These are phyloP conservation scores for Uropetala carovei DNA, from an alignment of 2,888 invertebrate species.

Conservation along the genomic window DNA sequence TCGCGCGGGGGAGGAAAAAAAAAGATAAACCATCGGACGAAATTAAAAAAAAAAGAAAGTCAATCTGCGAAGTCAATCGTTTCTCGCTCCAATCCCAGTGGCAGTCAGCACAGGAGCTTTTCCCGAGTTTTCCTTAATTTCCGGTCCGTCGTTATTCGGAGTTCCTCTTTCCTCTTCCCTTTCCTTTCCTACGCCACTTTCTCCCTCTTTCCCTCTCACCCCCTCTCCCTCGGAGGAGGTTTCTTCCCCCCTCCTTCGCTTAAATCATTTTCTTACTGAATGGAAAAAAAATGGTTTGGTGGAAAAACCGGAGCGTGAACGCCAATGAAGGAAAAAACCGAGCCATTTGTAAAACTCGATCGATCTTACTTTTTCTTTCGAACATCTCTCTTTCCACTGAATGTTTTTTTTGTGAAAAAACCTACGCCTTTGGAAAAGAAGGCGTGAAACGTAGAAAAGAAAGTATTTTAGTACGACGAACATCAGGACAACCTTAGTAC, in stretches of 20 bases:
- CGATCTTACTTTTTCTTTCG: no score
- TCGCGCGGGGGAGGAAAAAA: slow-evolving; percentile 24
- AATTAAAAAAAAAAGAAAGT: slow-evolving; percentile 42
- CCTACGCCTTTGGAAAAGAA: no score
- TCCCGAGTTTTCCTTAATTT: slow-evolving; percentile 48
- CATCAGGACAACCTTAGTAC: no score
- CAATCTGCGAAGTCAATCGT: slow-evolving; percentile 43
- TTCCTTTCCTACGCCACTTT: neutral
- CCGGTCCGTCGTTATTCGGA: neutral
- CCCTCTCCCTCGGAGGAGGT: neutral
- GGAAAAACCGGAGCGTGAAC: neutral
- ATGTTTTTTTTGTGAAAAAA: no score
- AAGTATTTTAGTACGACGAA: no score
- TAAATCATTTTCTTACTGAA: slow-evolving; percentile 54
- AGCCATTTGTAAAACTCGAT: no score
- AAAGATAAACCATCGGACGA: slow-evolving; percentile 7
- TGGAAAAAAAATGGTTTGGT: neutral
- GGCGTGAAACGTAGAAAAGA: no score
- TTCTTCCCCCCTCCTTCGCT: neutral
- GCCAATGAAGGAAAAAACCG: neutral
- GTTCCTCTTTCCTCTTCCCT: neutral
- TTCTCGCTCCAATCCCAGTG: slow-evolving; percentile 2
- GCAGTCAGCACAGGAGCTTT: neutral
- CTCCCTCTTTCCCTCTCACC: neutral
- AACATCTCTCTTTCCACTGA: no score